phyloP scores from a whole-genome alignment of 2,113 vertebrate species.

The Petaurus breviceps region DNA sequence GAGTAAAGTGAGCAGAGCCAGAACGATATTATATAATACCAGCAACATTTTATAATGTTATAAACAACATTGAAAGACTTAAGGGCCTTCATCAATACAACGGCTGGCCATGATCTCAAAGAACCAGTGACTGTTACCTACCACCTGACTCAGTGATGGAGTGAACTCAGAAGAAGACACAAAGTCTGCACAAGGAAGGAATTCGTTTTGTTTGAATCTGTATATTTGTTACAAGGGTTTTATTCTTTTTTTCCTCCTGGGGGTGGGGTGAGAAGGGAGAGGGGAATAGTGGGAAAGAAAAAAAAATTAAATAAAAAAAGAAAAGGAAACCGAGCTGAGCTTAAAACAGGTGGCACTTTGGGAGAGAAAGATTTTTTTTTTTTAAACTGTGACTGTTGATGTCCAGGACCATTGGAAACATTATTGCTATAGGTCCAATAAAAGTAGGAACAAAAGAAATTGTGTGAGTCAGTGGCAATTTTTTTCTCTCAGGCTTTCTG shows the following conservation, averaged over 20 bases:
- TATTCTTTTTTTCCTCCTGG: no score
- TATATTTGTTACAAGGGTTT: not conserved
- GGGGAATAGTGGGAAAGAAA: not conserved
- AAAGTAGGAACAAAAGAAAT: not conserved
- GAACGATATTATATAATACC: not conserved
- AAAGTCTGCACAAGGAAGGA: not conserved
- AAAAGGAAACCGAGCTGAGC: not conserved
- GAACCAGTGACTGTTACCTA: no score
- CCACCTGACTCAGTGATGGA: not conserved
- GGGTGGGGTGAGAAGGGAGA: no score
- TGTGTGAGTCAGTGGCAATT: not conserved
- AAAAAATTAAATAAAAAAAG: not conserved
- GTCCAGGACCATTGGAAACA: not conserved
- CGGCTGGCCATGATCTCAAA: not conserved
- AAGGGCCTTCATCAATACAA: not conserved
- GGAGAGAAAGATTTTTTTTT: not conserved
- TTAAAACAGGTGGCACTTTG: not conserved
- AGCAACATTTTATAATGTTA: no score
- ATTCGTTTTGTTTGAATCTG: not conserved
- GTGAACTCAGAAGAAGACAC: no score
- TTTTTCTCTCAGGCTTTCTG: not conserved
- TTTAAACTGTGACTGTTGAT: not conserved
- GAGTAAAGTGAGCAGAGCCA: not conserved
- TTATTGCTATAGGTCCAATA: not conserved
- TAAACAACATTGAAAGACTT: not conserved